Evolutionary conservation across 2,113 vertebrate genomes (phyloP).

Genomic region (Sturnus vulgaris): DNA sequence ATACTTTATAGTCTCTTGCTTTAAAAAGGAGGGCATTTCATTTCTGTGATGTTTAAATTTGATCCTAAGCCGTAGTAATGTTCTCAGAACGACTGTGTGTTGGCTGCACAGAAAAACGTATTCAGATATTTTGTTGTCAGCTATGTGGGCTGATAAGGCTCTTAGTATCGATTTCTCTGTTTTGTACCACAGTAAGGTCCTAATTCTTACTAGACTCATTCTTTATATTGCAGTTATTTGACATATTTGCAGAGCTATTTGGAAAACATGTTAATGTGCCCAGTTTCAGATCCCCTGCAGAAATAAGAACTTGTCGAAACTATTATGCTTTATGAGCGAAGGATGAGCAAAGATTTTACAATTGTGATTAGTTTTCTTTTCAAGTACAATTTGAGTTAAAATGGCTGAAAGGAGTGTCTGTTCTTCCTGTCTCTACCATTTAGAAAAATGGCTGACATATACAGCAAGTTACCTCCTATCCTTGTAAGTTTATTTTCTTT

Average conservation of each 20-base stretch:
- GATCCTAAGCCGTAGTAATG: not conserved
- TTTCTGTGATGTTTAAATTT: not conserved
- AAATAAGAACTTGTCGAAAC: not conserved
- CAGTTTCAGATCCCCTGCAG: not conserved
- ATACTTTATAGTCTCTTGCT: not conserved
- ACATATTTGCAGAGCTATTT: not conserved
- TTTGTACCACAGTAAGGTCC: not conserved
- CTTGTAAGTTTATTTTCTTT: not conserved
- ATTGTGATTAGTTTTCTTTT: not conserved
- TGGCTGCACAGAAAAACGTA: not conserved
- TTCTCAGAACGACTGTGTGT: not conserved
- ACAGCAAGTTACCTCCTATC: not conserved
- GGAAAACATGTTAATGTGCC: not conserved
- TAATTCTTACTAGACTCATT: not conserved
- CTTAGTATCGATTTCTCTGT: not conserved
- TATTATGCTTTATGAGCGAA: not conserved
- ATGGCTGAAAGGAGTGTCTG: not conserved
- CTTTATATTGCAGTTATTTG: not conserved
- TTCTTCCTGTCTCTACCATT: not conserved
- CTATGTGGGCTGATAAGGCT: not conserved
- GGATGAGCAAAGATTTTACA: slow-evolving; percentile 10
- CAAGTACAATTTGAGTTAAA: not conserved
- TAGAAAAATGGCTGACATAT: not conserved
- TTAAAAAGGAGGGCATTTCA: not conserved
- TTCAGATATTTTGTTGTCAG: not conserved